Evolutionary conservation across 2,888 invertebrate species (phyloP).

Genomic region (Dynastes tityus): DNA sequence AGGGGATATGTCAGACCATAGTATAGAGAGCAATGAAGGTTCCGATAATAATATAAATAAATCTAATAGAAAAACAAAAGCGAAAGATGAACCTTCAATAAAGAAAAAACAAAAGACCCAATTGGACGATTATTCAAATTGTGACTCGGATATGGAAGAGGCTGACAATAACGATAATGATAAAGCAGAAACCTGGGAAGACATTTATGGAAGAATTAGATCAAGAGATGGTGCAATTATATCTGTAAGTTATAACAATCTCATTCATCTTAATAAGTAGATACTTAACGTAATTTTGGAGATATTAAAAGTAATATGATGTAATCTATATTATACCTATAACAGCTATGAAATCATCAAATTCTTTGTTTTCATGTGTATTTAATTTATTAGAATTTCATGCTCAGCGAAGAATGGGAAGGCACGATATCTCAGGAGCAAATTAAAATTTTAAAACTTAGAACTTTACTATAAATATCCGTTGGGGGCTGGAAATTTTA

Average conservation of each 20-base stretch:
- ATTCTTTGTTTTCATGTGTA: too few species aligned
- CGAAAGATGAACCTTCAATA: conserved; percentile 31
- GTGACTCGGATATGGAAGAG: conserved; percentile 51
- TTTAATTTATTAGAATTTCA: too few species aligned
- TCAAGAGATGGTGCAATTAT: conserved; percentile 87
- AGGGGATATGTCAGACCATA: background rate
- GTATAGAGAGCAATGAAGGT: conserved; percentile 54
- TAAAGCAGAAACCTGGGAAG: conserved; percentile 78
- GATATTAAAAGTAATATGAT: background rate
- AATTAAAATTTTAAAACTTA: too few species aligned
- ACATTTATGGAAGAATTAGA: conserved; percentile 93
- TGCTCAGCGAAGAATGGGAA: too few species aligned
- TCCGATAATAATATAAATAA: conserved; percentile 55
- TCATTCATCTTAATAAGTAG: background rate
- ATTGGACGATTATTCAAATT: conserved; percentile 53
- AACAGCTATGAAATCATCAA: too few species aligned
- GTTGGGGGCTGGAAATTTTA: too few species aligned
- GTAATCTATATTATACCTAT: too few species aligned
- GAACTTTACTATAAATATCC: too few species aligned
- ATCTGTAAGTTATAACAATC: conserved; percentile 69
- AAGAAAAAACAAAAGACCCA: conserved; percentile 49
- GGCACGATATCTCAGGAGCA: too few species aligned
- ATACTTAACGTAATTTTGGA: background rate
- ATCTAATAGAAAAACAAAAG: conserved; percentile 52
- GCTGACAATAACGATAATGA: conserved; percentile 46